Percentiles rank a stretch among this genome's conserved stretches.
Evolutionary conservation across 2,113 vertebrate genomes (phyloP).

Genomic region (Nyctibius bracteatus): DNA sequence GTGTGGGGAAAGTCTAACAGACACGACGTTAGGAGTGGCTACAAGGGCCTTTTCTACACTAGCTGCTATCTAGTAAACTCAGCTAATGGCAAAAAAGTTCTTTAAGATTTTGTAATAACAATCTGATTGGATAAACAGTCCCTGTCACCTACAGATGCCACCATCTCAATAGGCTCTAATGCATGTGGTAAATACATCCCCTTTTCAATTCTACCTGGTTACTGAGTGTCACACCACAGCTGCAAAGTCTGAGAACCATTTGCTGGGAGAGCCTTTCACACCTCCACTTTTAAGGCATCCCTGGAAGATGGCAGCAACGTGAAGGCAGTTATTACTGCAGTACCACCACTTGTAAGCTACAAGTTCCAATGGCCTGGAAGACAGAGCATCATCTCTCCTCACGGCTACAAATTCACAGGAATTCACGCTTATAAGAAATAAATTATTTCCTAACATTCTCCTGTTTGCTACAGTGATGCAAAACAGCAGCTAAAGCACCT

Average conservation of each 20-base stretch:
- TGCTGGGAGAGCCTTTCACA: background rate
- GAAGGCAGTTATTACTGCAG: background rate
- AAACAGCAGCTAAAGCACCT: conserved; percentile 39
- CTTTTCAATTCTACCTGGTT: background rate
- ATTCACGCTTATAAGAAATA: background rate
- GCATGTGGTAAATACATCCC: fast-evolving
- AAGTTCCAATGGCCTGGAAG: background rate
- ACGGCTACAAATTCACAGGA: background rate
- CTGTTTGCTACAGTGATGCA: background rate
- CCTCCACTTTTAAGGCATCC: background rate
- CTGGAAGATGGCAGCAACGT: background rate
- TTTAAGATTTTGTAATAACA: background rate
- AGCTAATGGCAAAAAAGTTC: background rate
- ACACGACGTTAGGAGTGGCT: background rate
- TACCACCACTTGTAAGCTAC: background rate
- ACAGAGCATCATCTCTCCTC: background rate
- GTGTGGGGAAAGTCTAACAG: background rate
- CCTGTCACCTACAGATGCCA: background rate
- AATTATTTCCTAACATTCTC: background rate
- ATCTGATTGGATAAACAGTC: background rate
- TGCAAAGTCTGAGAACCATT: background rate
- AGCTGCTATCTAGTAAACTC: background rate
- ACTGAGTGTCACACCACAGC: background rate
- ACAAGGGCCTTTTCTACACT: background rate
- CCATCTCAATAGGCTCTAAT: background rate